Percentiles rank a stretch among this genome's conserved stretches.
These are phyloP conservation scores for Tautogolabrus adspersus DNA, from an alignment of 2,113 vertebrate genomes.

Conservation along the genomic window DNA sequence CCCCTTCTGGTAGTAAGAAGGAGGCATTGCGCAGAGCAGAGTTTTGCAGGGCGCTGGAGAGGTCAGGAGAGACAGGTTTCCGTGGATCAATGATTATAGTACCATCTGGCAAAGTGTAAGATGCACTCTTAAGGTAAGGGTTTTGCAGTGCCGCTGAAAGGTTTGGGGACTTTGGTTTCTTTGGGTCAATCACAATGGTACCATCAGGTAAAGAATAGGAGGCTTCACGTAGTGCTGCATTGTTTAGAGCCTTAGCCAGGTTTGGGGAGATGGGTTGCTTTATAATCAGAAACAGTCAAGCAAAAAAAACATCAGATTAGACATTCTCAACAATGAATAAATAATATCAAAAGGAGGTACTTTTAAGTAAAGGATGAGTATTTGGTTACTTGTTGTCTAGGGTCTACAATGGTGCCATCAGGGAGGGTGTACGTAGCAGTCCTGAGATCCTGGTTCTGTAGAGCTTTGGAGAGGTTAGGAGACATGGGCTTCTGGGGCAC, in stretches of 20 bases:
- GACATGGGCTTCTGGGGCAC: conserved; percentile 65
- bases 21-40: conserved; percentile 66
- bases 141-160: conserved; percentile 80
- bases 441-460: conserved; percentile 76
- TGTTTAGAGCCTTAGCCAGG: conserved; percentile 68
- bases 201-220: conserved; percentile 78
- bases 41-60: conserved; percentile 75
- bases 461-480: conserved; percentile 79
- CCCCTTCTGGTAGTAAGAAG: conserved; percentile 74
- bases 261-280: conserved; percentile 77
- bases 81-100: conserved; percentile 80
- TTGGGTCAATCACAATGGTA: conserved; percentile 75
- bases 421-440: conserved; percentile 80
- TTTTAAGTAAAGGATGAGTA: background rate
- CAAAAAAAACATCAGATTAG: conserved; percentile 5
- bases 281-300: conserved; percentile 23
- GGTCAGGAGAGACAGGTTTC: conserved; percentile 77
- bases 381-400: conserved; percentile 70
- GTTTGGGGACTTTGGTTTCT: conserved; percentile 67
- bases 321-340: background rate
- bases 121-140: conserved; percentile 76
- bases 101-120: conserved; percentile 82
- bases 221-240: conserved; percentile 69
- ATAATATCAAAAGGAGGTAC: background rate
- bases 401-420: conserved; percentile 75